Conservation (phyloP, 2,888 invertebrate genomes). For the Rotaria magnacalcarata region DNA sequence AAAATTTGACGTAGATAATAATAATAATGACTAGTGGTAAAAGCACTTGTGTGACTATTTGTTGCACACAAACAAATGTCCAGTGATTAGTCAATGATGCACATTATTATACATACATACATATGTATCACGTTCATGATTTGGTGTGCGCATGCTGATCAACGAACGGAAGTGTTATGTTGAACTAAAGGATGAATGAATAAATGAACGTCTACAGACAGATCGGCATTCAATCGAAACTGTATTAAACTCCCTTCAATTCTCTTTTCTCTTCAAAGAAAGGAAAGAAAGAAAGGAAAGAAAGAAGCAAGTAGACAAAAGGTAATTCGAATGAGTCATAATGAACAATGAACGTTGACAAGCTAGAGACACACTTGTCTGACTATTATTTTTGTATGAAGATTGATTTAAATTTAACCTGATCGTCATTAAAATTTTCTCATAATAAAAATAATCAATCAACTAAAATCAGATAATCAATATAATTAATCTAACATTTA, state of each 20-base stretch:
- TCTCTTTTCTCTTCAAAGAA: slow-evolving; percentile 5
- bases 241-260: not conserved
- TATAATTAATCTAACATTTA: not conserved
- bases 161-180: not conserved
- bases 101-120: not conserved
- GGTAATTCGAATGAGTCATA: not conserved
- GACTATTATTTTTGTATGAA: not conserved
- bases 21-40: not conserved
- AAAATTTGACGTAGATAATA: not conserved
- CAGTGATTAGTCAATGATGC: not conserved
- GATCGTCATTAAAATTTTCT: not conserved
- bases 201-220: not conserved
- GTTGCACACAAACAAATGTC: not conserved
- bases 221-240: not conserved
- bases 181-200: not conserved
- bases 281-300: not conserved
- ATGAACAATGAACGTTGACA: not conserved
- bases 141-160: not conserved
- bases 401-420: not conserved
- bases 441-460: not conserved
- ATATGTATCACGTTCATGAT: not conserved
- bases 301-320: not conserved
- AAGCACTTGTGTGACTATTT: not conserved
- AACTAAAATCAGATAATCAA: not conserved
- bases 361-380: not conserved